Base-by-base conservation (phyloP, 2,113 vertebrate genomes). In the Thomomys bottae region DNA sequence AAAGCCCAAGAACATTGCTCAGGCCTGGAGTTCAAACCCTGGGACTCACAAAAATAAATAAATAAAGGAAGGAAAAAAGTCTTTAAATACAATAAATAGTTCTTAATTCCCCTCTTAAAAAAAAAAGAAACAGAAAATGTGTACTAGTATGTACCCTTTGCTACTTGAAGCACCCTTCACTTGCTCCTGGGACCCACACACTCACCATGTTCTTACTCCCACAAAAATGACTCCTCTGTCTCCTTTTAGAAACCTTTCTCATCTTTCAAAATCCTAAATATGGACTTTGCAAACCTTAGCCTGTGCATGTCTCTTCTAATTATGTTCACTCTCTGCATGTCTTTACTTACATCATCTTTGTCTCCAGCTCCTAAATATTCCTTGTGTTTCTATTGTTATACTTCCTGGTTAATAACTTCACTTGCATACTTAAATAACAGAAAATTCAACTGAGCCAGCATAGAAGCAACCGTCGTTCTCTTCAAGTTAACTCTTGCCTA, bases 211-310 rank as follows among this genome's bases (percentile, higher is more conserved):
- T 86, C 10, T 54, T 72, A 15, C 45, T 61, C 8, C 36, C 45
- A 82, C 8, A 42, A 71, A 45, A 38, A 73, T 67, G 75, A 30
- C 9, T 67, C 45, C 32, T 84, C 66, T 28, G 38, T 24, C 49
- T 3, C 24, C 30, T 92, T 67, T 40, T 63, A 26, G 18, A 20
- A 4, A 21, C 21, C 4, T 84, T 67, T 71, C 59, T 77, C 59
- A 54, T 54, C 20, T 78, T 91, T 87, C 10, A 49, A 70, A 88
- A 82, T 6, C 83, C 40, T 90, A 38, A 90, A 40, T 71, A 28
- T 8, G 24, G 11, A 54, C 30, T 85, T 15, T 68, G 6, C 18
- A 66, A 4, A 67, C 24, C 49, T 83, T 63, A 57, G 0, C 6
- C 14, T 59, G 2, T 28, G 11, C 1, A 30, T n/a, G 20, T 61